These are phyloP conservation scores for Eleginops maclovinus DNA, from an alignment of 2,113 vertebrate genomes.

Conservation along the genomic window DNA sequence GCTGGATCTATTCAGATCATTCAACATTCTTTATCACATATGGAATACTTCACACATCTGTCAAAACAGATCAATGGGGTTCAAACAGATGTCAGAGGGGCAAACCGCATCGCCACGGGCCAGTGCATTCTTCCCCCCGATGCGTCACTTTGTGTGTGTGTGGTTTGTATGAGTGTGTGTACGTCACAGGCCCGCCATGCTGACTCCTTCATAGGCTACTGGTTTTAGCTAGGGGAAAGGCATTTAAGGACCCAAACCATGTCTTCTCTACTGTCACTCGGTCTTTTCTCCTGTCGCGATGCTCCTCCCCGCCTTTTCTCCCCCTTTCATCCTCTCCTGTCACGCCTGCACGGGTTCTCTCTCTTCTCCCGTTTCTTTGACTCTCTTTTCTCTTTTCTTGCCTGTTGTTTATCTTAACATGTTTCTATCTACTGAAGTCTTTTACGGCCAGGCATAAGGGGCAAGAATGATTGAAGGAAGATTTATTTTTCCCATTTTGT, in stretches of 20 bases:
- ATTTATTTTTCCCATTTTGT: too few relatives aligned
- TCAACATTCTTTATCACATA: slow-evolving; percentile 55
- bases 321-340: slow-evolving; percentile 29
- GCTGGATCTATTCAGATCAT: slow-evolving; percentile 55
- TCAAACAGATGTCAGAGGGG: slow-evolving; percentile 77
- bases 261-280: slow-evolving; percentile 17
- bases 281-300: slow-evolving; percentile 29
- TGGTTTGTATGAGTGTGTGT: slow-evolving; percentile 27
- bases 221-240: slow-evolving; percentile 38
- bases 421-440: too few relatives aligned
- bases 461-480: too few relatives aligned
- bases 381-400: background rate
- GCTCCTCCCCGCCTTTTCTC: slow-evolving; percentile 21
- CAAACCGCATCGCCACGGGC: slow-evolving; percentile 62
- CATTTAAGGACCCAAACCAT: slow-evolving; percentile 27
- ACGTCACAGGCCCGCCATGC: slow-evolving; percentile 39
- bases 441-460: too few relatives aligned
- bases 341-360: slow-evolving; percentile 5
- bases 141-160: slow-evolving; percentile 29
- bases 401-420: background rate
- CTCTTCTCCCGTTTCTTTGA: slow-evolving; percentile 18
- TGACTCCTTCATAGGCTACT: slow-evolving; percentile 53
- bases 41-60: slow-evolving; percentile 82
- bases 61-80: slow-evolving; percentile 81
- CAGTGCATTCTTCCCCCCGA: slow-evolving; percentile 69